Conservation (phyloP, 1,140 invertebrate species). For the Calliopsis andreniformis region DNA sequence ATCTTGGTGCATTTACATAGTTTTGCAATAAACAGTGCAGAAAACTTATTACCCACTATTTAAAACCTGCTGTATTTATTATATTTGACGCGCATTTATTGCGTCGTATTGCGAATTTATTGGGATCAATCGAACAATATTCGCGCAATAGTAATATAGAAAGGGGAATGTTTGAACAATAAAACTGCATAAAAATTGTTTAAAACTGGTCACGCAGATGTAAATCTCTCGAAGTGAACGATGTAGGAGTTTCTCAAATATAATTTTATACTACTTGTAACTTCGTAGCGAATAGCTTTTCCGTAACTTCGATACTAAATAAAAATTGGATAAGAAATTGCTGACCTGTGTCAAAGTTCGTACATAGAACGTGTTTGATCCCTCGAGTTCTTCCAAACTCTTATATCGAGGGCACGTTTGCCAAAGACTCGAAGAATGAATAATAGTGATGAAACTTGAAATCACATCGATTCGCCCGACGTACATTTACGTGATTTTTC, state of each 20-base stretch:
- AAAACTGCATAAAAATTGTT: background rate
- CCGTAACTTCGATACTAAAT: slow-evolving; percentile 28
- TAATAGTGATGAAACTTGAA: slow-evolving; percentile 43
- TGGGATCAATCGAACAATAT: background rate
- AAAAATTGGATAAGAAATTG: slow-evolving; percentile 38
- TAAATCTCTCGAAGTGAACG: slow-evolving; percentile 1
- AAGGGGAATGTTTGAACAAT: background rate
- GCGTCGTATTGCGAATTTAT: background rate
- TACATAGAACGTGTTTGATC: slow-evolving; percentile 36
- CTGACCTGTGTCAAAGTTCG: slow-evolving; percentile 43
- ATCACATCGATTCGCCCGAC: slow-evolving; percentile 40
- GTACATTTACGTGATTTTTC: background rate
- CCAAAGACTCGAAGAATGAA: slow-evolving; percentile 17
- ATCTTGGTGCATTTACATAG: slow-evolving; percentile 18
- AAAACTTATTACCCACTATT: background rate
- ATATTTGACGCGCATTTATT: background rate
- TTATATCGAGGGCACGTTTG: slow-evolving; percentile 24
- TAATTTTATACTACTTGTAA: slow-evolving; percentile 29
- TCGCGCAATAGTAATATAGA: background rate
- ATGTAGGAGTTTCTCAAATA: slow-evolving; percentile 7
- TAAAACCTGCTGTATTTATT: slow-evolving; percentile 6
- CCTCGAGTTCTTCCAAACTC: slow-evolving; percentile 36
- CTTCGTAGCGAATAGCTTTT: slow-evolving; percentile 24
- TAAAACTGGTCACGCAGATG: background rate
- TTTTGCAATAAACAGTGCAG: slow-evolving; percentile 29